phyloP scores from a whole-genome alignment of 2,113 vertebrate genomes.

The Rhineura floridana region DNA sequence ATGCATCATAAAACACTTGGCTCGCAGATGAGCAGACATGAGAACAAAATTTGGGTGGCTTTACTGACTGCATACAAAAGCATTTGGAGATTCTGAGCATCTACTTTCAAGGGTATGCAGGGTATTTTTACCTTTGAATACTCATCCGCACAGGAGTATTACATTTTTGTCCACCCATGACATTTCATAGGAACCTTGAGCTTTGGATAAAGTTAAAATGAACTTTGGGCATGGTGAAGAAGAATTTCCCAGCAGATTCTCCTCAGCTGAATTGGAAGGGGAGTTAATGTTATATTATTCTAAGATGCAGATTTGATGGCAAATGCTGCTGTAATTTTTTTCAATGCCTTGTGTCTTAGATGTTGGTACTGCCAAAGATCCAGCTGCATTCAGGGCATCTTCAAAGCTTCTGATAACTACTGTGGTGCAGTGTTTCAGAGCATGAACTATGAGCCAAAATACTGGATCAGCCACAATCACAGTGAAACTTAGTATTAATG shows the following conservation, averaged over 20 bases:
- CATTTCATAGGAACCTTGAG: not conserved
- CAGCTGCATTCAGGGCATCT: not conserved
- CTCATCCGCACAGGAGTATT: not conserved
- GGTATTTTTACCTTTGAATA: not conserved
- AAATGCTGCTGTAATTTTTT: not conserved
- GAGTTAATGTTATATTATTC: not conserved
- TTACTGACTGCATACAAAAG: not conserved
- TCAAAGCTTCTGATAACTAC: not conserved
- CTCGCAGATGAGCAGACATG: not conserved
- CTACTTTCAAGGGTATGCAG: not conserved
- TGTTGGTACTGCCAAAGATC: not conserved
- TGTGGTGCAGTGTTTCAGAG: not conserved
- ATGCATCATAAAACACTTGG: slow-evolving; percentile 19
- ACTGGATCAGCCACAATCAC: not conserved
- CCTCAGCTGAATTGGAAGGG: not conserved
- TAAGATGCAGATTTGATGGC: not conserved
- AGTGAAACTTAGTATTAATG: not conserved
- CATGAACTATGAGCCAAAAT: not conserved
- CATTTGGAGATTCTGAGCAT: not conserved
- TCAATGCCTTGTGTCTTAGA: not conserved
- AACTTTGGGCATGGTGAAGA: not conserved
- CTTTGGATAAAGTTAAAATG: not conserved
- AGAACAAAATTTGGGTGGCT: not conserved
- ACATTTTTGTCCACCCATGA: not conserved
- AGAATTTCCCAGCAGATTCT: not conserved